Evolutionary conservation across 2,888 invertebrate genomes (phyloP).

Genomic region (Candidula unifasciata): DNA sequence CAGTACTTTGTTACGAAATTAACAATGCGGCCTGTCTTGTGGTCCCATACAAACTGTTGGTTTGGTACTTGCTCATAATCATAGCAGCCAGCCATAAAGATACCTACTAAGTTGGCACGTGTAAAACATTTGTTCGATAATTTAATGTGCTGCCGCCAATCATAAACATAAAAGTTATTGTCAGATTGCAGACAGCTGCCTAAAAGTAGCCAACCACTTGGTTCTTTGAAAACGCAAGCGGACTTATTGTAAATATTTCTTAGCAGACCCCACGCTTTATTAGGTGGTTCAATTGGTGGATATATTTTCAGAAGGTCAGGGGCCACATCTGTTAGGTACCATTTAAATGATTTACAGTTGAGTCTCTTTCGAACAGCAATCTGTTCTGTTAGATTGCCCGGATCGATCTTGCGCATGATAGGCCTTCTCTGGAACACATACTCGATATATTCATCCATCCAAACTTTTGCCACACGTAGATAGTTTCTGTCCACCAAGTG

Average conservation of each 20-base stretch:
- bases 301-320: constrained; percentile 21
- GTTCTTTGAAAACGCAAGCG: neutral
- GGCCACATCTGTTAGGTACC: constrained; percentile 36
- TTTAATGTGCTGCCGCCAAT: constrained; percentile 23
- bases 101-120: neutral
- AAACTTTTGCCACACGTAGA: constrained; percentile 22
- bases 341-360: constrained; percentile 40
- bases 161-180: neutral
- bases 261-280: neutral
- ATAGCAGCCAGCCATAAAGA: neutral
- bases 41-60: constrained; percentile 33
- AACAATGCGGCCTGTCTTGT: neutral
- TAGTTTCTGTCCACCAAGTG: neutral
- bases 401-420: neutral
- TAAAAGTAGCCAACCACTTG: neutral
- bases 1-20: constrained; percentile 13
- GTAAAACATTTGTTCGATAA: neutral
- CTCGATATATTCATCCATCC: constrained; percentile 46
- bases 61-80: neutral
- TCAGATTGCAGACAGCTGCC: neutral
- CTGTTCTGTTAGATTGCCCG: constrained; percentile 33
- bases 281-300: constrained; percentile 25
- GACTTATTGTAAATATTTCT: constrained; percentile 12
- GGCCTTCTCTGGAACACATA: constrained; percentile 26
- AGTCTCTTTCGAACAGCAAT: constrained; percentile 25